Evolutionary conservation across 2,113 vertebrate species (phyloP).

Genomic region (Rhinogobius similis): DNA sequence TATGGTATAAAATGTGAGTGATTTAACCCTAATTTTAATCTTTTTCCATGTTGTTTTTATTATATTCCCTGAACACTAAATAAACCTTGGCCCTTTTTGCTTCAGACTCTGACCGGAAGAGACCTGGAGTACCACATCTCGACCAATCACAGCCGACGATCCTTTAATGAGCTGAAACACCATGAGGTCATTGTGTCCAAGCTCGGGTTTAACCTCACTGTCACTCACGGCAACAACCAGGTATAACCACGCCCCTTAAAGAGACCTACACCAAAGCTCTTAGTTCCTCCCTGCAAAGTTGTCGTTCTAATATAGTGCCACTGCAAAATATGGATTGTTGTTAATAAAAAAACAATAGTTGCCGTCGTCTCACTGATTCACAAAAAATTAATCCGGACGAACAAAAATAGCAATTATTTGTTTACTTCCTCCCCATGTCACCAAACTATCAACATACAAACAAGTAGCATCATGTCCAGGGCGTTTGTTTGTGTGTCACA

Average conservation of each 20-base stretch:
- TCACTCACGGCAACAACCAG: slow-evolving; percentile 65
- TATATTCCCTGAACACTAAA: neutral
- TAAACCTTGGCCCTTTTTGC: neutral
- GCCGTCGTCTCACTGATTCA: too few species aligned
- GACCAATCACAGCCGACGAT: slow-evolving; percentile 74
- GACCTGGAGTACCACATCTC: slow-evolving; percentile 91
- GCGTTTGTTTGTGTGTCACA: slow-evolving; percentile 37
- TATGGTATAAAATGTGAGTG: too few species aligned
- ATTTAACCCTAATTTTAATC: too few species aligned
- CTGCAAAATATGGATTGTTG: neutral
- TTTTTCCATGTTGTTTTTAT: too few species aligned
- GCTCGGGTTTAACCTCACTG: slow-evolving; percentile 82
- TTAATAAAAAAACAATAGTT: too few species aligned
- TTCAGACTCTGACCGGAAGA: slow-evolving; percentile 84
- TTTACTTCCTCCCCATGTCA: too few species aligned
- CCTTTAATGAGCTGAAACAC: slow-evolving; percentile 79
- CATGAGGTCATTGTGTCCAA: slow-evolving; percentile 77
- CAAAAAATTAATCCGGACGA: too few species aligned
- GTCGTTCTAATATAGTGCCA: neutral
- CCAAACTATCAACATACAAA: too few species aligned
- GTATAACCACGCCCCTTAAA: slow-evolving; percentile 26
- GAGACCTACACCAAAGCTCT: neutral
- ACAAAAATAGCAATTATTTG: too few species aligned
- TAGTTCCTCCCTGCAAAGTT: neutral
- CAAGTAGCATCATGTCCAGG: too few species aligned